Evolutionary conservation across 2,888 invertebrate species (phyloP).

Genomic region (Carterocephalus palaemon): DNA sequence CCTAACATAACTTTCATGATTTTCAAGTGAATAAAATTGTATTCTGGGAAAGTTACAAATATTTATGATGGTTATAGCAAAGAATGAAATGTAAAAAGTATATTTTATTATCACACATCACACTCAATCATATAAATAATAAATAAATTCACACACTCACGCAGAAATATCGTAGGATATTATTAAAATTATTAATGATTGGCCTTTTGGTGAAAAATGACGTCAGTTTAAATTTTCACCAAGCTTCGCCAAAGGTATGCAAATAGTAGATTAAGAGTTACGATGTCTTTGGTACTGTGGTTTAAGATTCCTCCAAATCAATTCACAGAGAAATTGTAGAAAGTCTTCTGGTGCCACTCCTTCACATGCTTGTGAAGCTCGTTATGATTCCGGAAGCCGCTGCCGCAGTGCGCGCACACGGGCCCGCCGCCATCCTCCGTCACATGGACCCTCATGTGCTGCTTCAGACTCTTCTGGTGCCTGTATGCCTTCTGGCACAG

Average conservation of each 20-base stretch:
- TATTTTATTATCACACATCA: too few relatives aligned
- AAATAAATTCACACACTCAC: neutral
- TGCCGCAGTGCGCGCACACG: conserved; percentile 49
- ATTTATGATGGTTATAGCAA: too few relatives aligned
- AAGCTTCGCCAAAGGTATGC: too few relatives aligned
- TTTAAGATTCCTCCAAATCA: conserved; percentile 1
- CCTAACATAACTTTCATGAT: too few relatives aligned
- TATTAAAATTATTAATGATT: neutral
- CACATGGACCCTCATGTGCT: conserved; percentile 58
- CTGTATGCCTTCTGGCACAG: conserved; percentile 73
- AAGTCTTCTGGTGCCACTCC: conserved; percentile 52
- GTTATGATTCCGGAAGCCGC: conserved; percentile 39
- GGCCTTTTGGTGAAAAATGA: too few relatives aligned
- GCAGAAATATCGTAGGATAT: neutral
- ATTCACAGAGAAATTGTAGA: conserved; percentile 36
- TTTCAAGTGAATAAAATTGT: too few relatives aligned
- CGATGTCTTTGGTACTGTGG: too few relatives aligned
- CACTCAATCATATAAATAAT: too few relatives aligned
- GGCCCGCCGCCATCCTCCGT: conserved; percentile 41
- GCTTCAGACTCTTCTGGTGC: conserved; percentile 61
- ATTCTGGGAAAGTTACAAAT: too few relatives aligned
- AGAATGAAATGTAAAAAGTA: too few relatives aligned
- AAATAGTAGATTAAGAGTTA: too few relatives aligned
- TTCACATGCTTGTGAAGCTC: conserved; percentile 52
- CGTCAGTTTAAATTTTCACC: too few relatives aligned